These are phyloP conservation scores for Chrysotoxum bicinctum DNA, from an alignment of 2,888 invertebrate species.

Conservation along the genomic window DNA sequence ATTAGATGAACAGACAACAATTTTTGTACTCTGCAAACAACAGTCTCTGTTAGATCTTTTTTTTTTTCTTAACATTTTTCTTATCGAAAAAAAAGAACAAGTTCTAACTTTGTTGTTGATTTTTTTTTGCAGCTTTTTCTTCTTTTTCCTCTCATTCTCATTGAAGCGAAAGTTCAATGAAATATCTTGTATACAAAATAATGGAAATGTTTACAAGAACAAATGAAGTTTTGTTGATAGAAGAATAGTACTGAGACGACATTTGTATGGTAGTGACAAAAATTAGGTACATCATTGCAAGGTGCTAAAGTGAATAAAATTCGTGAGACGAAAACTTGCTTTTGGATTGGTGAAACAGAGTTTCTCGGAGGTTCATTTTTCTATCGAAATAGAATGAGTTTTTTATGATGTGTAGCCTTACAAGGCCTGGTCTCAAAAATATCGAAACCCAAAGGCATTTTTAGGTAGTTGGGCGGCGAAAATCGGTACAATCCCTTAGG, in stretches of 20 bases:
- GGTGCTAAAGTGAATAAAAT: background rate
- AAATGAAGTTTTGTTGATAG: constrained; percentile 21
- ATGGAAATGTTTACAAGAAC: constrained; percentile 43
- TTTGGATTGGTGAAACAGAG: background rate
- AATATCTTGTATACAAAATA: constrained; percentile 61
- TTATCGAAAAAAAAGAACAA: constrained; percentile 25
- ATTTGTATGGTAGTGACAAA: background rate
- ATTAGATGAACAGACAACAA: constrained; percentile 39
- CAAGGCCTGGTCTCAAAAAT: too few species aligned
- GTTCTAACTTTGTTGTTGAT: constrained; percentile 12
- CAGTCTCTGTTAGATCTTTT: constrained; percentile 48
- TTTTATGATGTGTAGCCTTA: too few species aligned
- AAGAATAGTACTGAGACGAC: background rate
- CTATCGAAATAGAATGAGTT: too few species aligned
- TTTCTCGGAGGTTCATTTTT: too few species aligned
- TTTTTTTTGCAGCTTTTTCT: constrained; percentile 1
- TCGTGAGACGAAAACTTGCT: background rate
- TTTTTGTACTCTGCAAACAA: constrained; percentile 52
- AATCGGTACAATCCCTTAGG: too few species aligned
- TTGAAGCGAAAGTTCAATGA: constrained; percentile 68
- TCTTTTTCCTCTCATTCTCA: constrained; percentile 9
- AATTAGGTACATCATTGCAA: background rate
- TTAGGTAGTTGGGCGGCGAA: too few species aligned
- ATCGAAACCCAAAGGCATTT: too few species aligned
- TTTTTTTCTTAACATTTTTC: constrained; percentile 43